Base-by-base conservation (phyloP, 2,113 vertebrate genomes). In the Tenebrosternarchus preto region DNA sequence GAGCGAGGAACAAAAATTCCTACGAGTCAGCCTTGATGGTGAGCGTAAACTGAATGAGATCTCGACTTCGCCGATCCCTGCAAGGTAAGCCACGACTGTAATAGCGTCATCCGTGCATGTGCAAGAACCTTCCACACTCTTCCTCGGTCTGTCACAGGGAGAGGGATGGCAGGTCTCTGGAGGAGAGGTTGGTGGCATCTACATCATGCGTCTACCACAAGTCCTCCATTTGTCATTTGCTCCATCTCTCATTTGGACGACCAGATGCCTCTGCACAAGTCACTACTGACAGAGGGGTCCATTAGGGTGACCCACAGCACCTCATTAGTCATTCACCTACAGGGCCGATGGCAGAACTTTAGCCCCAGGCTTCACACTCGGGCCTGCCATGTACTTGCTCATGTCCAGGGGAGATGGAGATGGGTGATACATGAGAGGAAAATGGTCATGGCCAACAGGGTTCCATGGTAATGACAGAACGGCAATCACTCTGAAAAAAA, bases 271-370 rank as follows among this genome's bases (percentile, higher is more conserved):
- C 36, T 31, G 80, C 81, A 80, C 90, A 81, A 80, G 83, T 84
- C 71, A 73, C 29, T 73, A 80, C 79, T 86, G 84, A 91, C 78
- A 84, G 67, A 85, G 71, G n/a, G 63, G 83, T 83, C 88, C 82
- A 89, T 92, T 91, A 91, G 59, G n/a, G 80, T 90, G 87, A 91
- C 89, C 85, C 89, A 90, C 82, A 22, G 81, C 33, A 12, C 73
- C 73, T 81, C 86, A 89, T 92, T 86, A 81, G 83, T 88, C 89
- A 90, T 73, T 73, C 77, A 66, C 80, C 57, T 81, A 79, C 59
- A 76, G 76, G 31, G 24, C 57, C 79, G 57, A 79, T 67, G 25
- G 50, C 73, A 77, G 36, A 71, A 76, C 31, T 80, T 76, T 59
- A 67, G 64, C 72, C 53, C 24, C 25, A 79, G 80, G 57, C 33